Evolutionary conservation across 2,113 vertebrate genomes (phyloP).

Genomic region (Suncus etruscus): DNA sequence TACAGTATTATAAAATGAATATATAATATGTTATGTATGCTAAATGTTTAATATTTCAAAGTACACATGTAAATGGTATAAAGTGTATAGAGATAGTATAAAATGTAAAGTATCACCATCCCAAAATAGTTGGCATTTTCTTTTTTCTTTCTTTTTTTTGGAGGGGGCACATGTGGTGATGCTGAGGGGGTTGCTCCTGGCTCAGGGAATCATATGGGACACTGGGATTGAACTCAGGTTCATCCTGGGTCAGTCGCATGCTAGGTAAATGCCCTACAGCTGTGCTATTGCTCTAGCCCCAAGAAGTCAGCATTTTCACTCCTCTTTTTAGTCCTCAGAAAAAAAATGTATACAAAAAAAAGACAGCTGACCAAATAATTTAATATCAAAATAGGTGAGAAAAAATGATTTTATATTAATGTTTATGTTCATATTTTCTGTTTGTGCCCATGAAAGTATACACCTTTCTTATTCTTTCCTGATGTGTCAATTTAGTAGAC

Average conservation of each 20-base stretch:
- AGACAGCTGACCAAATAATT: neutral
- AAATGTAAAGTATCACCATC: neutral
- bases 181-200: too few species aligned
- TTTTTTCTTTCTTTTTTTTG: too few species aligned
- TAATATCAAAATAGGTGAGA: neutral
- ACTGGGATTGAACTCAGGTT: too few species aligned
- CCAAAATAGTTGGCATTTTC: too few species aligned
- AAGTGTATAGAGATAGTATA: neutral
- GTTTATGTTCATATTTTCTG: conserved; percentile 19
- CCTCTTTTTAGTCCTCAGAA: neutral
- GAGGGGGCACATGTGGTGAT: too few species aligned
- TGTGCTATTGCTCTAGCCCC: too few species aligned
- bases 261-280: too few species aligned
- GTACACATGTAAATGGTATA: neutral
- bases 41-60: conserved; percentile 11
- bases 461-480: neutral
- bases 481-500: neutral
- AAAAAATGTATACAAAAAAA: neutral
- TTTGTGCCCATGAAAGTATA: neutral
- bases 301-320: too few species aligned
- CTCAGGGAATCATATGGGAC: too few species aligned
- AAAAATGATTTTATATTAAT: neutral
- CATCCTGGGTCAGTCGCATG: too few species aligned
- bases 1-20: neutral
- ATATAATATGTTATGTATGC: neutral